These are phyloP conservation scores for Arvicola amphibius DNA, from an alignment of 2,797 vertebrate species.

Conservation along the genomic window DNA sequence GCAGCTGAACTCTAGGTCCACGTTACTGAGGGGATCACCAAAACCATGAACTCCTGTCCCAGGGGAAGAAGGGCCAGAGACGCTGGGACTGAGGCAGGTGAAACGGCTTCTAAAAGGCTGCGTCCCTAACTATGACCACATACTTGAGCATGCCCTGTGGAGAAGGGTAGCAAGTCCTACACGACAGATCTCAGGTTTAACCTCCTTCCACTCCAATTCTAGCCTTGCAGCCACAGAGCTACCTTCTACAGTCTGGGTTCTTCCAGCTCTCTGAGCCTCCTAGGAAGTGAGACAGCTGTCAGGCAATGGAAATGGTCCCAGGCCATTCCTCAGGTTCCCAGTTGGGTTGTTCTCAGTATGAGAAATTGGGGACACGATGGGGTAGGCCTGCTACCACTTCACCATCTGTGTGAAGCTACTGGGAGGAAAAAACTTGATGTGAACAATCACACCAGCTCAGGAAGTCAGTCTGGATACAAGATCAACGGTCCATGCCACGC, in stretches of 20 bases:
- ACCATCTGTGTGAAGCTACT: neutral
- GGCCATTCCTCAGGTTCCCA: neutral
- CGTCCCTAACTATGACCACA: too few relatives aligned
- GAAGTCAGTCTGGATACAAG: neutral
- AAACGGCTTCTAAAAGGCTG: neutral
- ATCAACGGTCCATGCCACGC: too few relatives aligned
- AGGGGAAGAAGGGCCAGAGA: neutral
- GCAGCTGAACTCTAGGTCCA: neutral
- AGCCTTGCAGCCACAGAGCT: fast-evolving
- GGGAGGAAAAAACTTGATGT: neutral
- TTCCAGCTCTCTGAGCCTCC: neutral
- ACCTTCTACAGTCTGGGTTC: neutral
- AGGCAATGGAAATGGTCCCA: too few relatives aligned
- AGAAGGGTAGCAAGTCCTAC: neutral
- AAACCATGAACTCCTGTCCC: neutral
- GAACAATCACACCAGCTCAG: neutral
- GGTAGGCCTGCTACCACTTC: too few relatives aligned
- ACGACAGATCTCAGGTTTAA: too few relatives aligned
- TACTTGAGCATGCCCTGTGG: too few relatives aligned
- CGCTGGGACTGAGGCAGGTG: fast-evolving
- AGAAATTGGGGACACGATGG: fast-evolving
- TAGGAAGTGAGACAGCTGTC: too few relatives aligned
- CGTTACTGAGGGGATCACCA: neutral
- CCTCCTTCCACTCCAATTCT: neutral
- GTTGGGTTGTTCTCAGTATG: neutral